Base-by-base conservation (phyloP, 2,888 invertebrate genomes). In the Steinernema hermaphroditum region DNA sequence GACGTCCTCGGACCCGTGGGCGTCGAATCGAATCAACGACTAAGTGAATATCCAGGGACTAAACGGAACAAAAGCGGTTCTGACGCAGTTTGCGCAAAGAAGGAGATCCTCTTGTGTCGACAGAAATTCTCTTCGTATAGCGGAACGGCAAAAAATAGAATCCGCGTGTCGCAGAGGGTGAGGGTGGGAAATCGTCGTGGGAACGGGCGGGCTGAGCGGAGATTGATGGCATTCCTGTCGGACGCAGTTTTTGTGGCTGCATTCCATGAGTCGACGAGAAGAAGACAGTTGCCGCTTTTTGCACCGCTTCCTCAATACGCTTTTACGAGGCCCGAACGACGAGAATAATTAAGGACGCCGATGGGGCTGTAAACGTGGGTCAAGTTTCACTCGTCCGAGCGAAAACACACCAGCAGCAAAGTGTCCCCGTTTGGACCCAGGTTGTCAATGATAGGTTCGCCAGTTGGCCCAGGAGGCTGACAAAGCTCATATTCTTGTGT, bases 181-280 rank as follows among this genome's bases (percentile, higher is more conserved):
- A 46, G 46, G 46, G 46, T 46, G 46, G 46, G 32, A 62, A 46
- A 19, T 46, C 16, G 16, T 6, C 32, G 32, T 62, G 62, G 62
- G 62, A 62, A 62, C 22, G 62, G 16, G 46, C n/a, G 16, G 54
- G 49, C 14, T 22, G 54, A 54, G 54, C 27, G 27, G 62, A 29
- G 62, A 62, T 62, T 62, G 62, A 62, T 62, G 62, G 27, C n/a
- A n/a, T n/a, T n/a, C n/a, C n/a, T n/a, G 62, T 12, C 62, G 16
- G 62, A n/a, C 12, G 32, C 27, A 34, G 62, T 62, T 46, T 16
- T 46, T 46, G 43, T n/a, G 22, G 46, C 46, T 6, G 46, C 46
- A 46, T 46, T 46, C 46, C 46, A 46, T 46, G 46, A 46, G 46
- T 4, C 46, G 16, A 9, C 46, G 46, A 2, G n/a, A 16, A 19